Conservation (phyloP, 2,797 vertebrate genomes). For the Tangara arthus region DNA sequence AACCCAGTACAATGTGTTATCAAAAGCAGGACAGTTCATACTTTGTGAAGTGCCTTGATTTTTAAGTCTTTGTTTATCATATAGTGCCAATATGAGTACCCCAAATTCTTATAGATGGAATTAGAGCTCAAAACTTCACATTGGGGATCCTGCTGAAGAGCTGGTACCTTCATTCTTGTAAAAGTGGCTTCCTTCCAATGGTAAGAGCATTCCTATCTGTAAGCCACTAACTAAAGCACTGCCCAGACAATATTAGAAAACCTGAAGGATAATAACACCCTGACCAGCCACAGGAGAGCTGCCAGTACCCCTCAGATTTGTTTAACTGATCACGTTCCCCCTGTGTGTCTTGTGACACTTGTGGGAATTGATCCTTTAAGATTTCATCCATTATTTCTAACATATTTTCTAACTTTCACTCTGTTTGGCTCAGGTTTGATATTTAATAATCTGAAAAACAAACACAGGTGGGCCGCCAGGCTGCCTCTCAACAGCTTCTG, state of each 20-base stretch:
- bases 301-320: background rate
- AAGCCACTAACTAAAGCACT: background rate
- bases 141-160: background rate
- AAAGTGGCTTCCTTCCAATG: background rate
- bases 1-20: background rate
- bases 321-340: background rate
- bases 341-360: background rate
- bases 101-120: background rate
- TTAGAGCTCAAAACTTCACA: background rate
- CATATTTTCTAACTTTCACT: background rate
- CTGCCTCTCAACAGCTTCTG: constrained; percentile 14
- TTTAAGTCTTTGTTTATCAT: background rate
- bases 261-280: background rate
- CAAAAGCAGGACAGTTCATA: background rate
- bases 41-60: background rate
- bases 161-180: background rate
- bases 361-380: background rate
- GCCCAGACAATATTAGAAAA: background rate
- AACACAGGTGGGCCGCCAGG: background rate
- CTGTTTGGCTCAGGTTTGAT: background rate
- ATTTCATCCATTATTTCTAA: background rate
- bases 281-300: background rate
- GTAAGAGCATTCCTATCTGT: background rate
- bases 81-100: background rate
- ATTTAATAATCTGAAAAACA: constrained; percentile 33